Conservation (phyloP, 2,888 invertebrate species). For the Cheilosia impressa region DNA sequence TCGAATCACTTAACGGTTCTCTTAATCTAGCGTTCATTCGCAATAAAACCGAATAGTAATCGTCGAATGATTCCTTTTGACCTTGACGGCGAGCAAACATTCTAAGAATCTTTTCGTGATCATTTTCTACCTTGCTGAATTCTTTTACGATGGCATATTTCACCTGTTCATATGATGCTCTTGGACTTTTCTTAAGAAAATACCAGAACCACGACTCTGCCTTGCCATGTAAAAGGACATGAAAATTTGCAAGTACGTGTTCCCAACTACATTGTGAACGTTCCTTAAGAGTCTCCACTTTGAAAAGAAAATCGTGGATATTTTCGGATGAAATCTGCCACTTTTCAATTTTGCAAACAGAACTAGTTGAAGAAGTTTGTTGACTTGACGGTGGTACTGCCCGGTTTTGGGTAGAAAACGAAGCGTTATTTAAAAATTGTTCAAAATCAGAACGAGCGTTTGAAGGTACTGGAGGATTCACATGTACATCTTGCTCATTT, state of each 20-base stretch:
- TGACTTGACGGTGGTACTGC: background rate
- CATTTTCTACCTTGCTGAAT: constrained; percentile 43
- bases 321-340: constrained; percentile 4
- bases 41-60: background rate
- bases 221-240: background rate
- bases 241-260: background rate
- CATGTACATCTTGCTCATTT: background rate
- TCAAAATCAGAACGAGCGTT: constrained; percentile 8
- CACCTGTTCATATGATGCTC: constrained; percentile 1
- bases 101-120: constrained; percentile 32
- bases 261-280: background rate
- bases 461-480: constrained; percentile 4
- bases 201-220: background rate
- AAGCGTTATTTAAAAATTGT: constrained; percentile 1
- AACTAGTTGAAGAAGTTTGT: constrained; percentile 1
- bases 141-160: constrained; percentile 37
- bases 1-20: background rate
- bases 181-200: constrained; percentile 11
- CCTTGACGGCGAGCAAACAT: background rate
- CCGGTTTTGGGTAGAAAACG: background rate
- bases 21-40: no score
- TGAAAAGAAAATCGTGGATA: constrained; percentile 5
- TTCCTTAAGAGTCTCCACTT: constrained; percentile 5
- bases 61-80: constrained; percentile 16
- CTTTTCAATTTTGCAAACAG: background rate